Evolutionary conservation across 2,888 invertebrate genomes (phyloP).

Genomic region (Drymonia ruficornis): DNA sequence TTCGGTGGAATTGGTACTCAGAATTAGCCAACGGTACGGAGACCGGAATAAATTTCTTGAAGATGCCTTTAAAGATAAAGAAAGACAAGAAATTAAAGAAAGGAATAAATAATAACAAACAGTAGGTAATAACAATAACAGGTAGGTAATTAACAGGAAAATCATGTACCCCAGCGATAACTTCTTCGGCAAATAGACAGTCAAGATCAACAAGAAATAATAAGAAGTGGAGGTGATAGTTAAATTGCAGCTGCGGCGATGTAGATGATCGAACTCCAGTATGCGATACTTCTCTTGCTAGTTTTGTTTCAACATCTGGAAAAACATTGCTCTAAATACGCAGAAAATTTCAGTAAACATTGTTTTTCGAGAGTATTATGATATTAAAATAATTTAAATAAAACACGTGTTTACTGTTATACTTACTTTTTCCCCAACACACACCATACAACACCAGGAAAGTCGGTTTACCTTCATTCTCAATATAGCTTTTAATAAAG

Average conservation of each 20-base stretch:
- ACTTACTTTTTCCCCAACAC: slow-evolving; percentile 63
- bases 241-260: slow-evolving; percentile 20
- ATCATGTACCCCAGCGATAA: slow-evolving; percentile 48
- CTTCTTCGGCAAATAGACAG: slow-evolving; percentile 44
- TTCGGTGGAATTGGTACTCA: slow-evolving; percentile 29
- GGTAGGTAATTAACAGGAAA: neutral
- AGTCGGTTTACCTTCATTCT: slow-evolving; percentile 61
- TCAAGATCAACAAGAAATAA: slow-evolving; percentile 61
- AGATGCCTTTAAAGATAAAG: slow-evolving; percentile 43
- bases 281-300: slow-evolving; percentile 46
- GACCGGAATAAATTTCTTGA: slow-evolving; percentile 43
- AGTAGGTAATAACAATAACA: neutral
- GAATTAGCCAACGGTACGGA: slow-evolving; percentile 66
- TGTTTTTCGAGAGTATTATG: no score
- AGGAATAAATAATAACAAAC: neutral
- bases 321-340: no score
- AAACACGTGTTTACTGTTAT: neutral
- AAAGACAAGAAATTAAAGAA: neutral
- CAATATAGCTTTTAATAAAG: slow-evolving; percentile 55
- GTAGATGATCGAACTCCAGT: slow-evolving; percentile 46
- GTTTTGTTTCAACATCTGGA: slow-evolving; percentile 40
- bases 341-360: no score
- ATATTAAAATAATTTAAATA: no score
- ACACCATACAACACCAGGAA: slow-evolving; percentile 42
- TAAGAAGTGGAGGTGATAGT: slow-evolving; percentile 48